Base-by-base conservation (phyloP, 2,888 invertebrate species). In the Apamea crenata region DNA sequence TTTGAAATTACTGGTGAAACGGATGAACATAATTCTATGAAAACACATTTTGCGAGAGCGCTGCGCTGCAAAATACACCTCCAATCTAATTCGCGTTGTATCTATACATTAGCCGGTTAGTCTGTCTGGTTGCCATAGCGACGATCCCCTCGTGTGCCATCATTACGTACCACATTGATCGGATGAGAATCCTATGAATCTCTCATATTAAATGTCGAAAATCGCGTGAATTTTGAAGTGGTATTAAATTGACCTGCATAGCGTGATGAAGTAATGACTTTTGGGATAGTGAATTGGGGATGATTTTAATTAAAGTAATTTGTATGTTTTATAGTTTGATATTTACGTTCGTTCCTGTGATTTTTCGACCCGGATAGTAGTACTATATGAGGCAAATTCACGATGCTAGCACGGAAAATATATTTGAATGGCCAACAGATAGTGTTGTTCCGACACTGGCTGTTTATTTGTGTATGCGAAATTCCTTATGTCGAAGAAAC, bases 71-170 rank as follows among this genome's bases (percentile, higher is more conserved):
- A 83, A 72, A 80, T 59, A 78, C 71, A 72, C 36, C 36, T 69
- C 32, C 29, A 40, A 74, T 75, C 40, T 65, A 32, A 71, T 66
- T 72, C 67, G 70, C 50, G 68, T 50, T 75, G 63, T 78, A 81
- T 21, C 53, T 81, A 70, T 70, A 72, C 32, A 69, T 81, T 66
- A 73, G 66, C 59, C 66, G 61, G 73, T 70, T 66, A 59, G 56
- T 77, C 78, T 78, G 77, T 74, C 74, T 82, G 76, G 87, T 87
- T 87, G 74, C 77, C 81, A 83, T 88, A 66, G 81, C 74, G 7
- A 86, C 83, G 61, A 83, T 83, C 83, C 86, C 88, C 83, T 50
- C 50, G 68, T 68, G 70, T 53, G 10, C 68, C 44, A 72, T 74
- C 56, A 69, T 80, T 77, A 78, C 72, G 40, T 65, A 63, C 70